Evolutionary conservation across 2,113 vertebrate species (phyloP), one percentile per base, ranked within the genome.

Genomic region (Pheucticus melanocephalus): DNA sequence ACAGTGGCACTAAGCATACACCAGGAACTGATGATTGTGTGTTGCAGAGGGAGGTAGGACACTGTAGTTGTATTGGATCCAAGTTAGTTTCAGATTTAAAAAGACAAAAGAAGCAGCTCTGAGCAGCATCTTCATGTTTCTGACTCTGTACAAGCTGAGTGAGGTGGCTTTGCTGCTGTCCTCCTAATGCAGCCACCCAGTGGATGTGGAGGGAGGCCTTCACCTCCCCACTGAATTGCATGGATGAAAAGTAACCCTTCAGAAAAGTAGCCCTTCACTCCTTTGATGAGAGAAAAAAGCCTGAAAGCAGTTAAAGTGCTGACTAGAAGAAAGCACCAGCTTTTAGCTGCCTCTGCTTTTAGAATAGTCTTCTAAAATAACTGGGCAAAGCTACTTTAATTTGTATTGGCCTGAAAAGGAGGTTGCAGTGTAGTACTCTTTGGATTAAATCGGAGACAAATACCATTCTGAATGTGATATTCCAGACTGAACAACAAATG

Each of bases 361-460:
- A 54, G 21, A 30, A 14, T 2, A 59, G 35, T 70, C 37, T 64
- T 88, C 44, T 88, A 15, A 61, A 91, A 40, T 71, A 77, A 33
- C 12, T 20, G 48, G 13, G 35, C 0, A 2, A 54, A 75, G 40
- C 53, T 75, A 0, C 50, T 79, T 56, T 25, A 40, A 48, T 40
- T 54, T 66, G 15, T 56, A 30, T 33, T 54, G 57, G 42, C 68
- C 24, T 23, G 57, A 25, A 50, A 54, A 83, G 54, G 59, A 88
- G 54, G n/a, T 69, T 0, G 0, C 48, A 68, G 63, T 21, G n/a
- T 40, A 61, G n/a, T 23, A 6, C 20, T 48, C 3, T 0, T 12
- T 59, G 35, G 21, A 76, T 82, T 68, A 71, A 60, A 57, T 14
- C 20, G 63, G 54, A 63, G 69, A 30, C 10, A 73, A 53, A 27